Percentiles rank a stretch among this genome's conserved stretches.
Conservation (phyloP, 2,888 invertebrate species). For the Drosophila algonquin region DNA sequence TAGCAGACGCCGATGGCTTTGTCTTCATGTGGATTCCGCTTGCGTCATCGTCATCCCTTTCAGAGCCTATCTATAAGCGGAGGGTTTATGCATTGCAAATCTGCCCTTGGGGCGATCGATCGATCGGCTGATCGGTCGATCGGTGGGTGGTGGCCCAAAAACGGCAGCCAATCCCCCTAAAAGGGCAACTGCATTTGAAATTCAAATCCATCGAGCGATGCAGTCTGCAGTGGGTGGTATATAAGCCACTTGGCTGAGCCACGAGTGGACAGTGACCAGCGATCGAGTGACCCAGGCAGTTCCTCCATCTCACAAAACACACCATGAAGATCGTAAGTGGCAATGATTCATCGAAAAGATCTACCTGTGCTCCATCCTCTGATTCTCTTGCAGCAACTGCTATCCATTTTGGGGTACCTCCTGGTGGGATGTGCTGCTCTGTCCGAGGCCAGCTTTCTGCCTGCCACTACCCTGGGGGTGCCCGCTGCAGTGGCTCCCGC, state of each 20-base stretch:
- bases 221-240: constrained; percentile 34
- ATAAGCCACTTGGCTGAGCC: constrained; percentile 35
- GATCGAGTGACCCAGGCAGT: constrained; percentile 22
- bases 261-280: constrained; percentile 45
- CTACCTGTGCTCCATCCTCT: too few species aligned
- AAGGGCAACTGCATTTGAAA: constrained; percentile 63
- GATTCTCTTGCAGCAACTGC: constrained; percentile 9
- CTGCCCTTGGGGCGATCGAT: constrained; percentile 55
- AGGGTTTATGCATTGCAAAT: constrained; percentile 51
- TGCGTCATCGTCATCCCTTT: constrained; percentile 39
- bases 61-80: neutral
- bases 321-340: constrained; percentile 61
- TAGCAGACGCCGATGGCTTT: constrained; percentile 13
- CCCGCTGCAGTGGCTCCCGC: constrained; percentile 43
- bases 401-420: constrained; percentile 32
- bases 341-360: neutral
- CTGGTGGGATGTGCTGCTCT: constrained; percentile 34
- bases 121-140: neutral
- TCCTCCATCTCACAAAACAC: constrained; percentile 10
- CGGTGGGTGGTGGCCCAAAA: constrained; percentile 28
- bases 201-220: constrained; percentile 36
- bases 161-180: constrained; percentile 26
- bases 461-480: constrained; percentile 53
- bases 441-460: constrained; percentile 55
- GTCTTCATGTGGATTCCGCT: constrained; percentile 41